phyloP scores from a whole-genome alignment of 2,888 invertebrate species.

The Tetranychus truncatus region DNA sequence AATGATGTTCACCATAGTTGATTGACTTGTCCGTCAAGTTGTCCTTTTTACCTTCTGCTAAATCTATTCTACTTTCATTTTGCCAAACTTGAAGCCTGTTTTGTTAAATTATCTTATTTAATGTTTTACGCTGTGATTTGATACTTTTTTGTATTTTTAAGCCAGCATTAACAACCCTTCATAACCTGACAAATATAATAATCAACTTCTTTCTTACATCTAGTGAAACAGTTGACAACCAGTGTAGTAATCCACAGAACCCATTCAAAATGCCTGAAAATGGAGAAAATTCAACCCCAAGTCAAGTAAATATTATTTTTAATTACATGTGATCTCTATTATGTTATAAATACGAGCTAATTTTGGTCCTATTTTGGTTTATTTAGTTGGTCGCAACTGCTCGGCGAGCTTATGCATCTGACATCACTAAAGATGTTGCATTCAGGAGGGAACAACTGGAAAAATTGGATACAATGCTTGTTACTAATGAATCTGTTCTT shows the following conservation, averaged over 20 bases:
- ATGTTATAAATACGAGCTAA: too few species aligned
- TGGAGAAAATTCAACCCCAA: neutral
- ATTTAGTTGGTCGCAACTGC: conserved; percentile 42
- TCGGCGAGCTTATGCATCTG: conserved; percentile 53
- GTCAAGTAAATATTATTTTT: neutral
- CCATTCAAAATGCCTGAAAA: neutral
- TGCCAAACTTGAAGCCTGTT: too few species aligned
- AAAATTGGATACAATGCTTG: conserved; percentile 51
- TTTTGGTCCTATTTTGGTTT: too few species aligned
- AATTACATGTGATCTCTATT: too few species aligned
- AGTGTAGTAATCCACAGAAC: neutral
- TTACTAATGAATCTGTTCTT: conserved; percentile 56
- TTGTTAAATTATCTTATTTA: neutral
- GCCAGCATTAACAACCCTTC: neutral
- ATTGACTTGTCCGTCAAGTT: too few species aligned
- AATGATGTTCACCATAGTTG: too few species aligned
- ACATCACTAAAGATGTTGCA: conserved; percentile 57
- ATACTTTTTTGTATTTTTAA: neutral
- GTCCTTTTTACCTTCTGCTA: too few species aligned
- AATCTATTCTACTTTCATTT: too few species aligned
- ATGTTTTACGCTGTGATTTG: neutral
- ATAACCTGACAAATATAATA: neutral
- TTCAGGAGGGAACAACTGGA: conserved; percentile 64
- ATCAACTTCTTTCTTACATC: neutral
- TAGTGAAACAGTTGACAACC: neutral